Evolutionary conservation across 2,113 vertebrate species (phyloP), one percentile per base, ranked within the genome.

Genomic region (Paramormyrops kingsleyae): DNA sequence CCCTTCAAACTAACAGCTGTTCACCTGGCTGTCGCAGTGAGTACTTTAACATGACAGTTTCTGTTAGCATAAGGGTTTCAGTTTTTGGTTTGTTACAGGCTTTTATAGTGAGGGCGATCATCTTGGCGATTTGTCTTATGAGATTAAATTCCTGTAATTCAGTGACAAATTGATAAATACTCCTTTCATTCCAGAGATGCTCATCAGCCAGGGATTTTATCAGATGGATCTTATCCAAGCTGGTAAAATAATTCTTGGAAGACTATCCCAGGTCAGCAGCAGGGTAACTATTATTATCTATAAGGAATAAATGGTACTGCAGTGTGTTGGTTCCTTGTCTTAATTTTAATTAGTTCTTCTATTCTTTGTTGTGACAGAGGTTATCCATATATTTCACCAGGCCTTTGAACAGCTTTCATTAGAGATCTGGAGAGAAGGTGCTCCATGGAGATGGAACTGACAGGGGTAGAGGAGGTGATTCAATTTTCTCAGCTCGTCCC

Each of bases 1-100:
- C 83, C 35, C 83, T 46, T 44, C 8, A 84, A 84, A 84, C 35
- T 47, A 10, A 5, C 83, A 47, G 42, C 83, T 24, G 12, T 47
- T 13, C 17, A 19, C 17, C 44, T 24, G 80, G 42, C 15, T 44
- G 44, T 83, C 80, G 0, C 42, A 84, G 42, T 84, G 80, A 84
- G 3, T 47, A 46, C 35, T 9, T 42, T 83, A n/a, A 47, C 42
- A 47, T n/a, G 19, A 42, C 83, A 84, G 42, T 84, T 47, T 10
- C 83, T 47, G 21, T 1, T 47, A 21, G 83, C n/a, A n/a, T 47
- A 4, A 47, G 39, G 15, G 8, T 31, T 12, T 84, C 83, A 44
- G 44, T 84, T 84, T 84, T 47, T 47, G 83, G 21, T 47, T 84
- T 84, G 83, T 84, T 96, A 93, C 0, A 19, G 46, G 15, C 49